Conservation (phyloP, 2,888 invertebrate species). For the Polia nebulosa region DNA sequence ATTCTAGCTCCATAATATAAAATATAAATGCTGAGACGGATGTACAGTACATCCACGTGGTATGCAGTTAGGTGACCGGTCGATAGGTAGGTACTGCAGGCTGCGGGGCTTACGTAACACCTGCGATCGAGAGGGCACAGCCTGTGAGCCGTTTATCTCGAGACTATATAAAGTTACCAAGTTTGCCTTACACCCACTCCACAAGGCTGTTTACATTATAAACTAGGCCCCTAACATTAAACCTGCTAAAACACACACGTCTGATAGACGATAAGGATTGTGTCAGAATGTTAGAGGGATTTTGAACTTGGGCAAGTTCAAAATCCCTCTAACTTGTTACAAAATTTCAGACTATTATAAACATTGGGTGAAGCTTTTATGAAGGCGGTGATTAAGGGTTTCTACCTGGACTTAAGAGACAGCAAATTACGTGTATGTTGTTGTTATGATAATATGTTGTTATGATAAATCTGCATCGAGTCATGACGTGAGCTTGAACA, state of each 20-base stretch:
- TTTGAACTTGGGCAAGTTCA: conserved; percentile 6
- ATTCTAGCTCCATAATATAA: neutral
- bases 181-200: conserved; percentile 75
- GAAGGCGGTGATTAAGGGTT: neutral
- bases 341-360: conserved; percentile 1
- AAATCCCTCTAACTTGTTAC: too few species aligned
- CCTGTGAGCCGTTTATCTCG: conserved; percentile 74
- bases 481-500: neutral
- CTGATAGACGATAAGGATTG: conserved; percentile 47
- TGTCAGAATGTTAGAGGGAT: conserved; percentile 19
- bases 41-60: conserved; percentile 35
- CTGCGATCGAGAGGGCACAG: conserved; percentile 68
- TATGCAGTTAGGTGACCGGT: conserved; percentile 73
- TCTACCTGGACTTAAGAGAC: conserved; percentile 11
- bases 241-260: conserved; percentile 52
- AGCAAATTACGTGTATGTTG: conserved; percentile 23
- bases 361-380: conserved; percentile 6
- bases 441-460: conserved; percentile 14
- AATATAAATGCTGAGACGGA: conserved; percentile 10
- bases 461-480: conserved; percentile 19
- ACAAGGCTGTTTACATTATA: conserved; percentile 74
- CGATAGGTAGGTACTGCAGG: conserved; percentile 82
- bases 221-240: conserved; percentile 61
- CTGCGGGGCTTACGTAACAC: conserved; percentile 82
- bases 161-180: conserved; percentile 75